Evolutionary conservation across 2,888 invertebrate species (phyloP).

Genomic region (Stenurella melanura): DNA sequence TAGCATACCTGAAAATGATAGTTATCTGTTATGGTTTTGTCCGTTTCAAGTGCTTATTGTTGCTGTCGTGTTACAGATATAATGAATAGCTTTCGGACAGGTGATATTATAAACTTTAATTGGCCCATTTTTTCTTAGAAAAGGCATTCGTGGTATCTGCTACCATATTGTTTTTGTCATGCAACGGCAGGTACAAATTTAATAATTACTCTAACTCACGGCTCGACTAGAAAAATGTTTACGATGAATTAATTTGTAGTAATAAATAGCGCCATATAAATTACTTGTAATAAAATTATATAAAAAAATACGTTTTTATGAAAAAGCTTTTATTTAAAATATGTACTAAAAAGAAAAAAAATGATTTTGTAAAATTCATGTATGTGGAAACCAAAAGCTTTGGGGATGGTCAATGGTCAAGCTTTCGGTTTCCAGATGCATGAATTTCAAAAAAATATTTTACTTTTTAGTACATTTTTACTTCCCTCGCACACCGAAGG

Average conservation of each 20-base stretch:
- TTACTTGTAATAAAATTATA: no score
- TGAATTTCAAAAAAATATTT: no score
- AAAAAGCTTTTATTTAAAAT: no score
- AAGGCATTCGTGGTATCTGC: constrained; percentile 29
- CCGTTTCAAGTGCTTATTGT: constrained; percentile 47
- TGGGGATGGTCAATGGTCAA: no score
- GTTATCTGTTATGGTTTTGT: constrained; percentile 58
- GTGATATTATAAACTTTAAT: constrained; percentile 49
- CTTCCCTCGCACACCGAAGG: no score
- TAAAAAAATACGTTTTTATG: no score
- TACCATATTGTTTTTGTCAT: constrained; percentile 24
- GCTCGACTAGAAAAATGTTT: neutral
- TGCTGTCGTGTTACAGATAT: constrained; percentile 40
- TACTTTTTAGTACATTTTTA: no score
- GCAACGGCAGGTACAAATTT: constrained; percentile 14
- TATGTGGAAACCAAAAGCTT: no score
- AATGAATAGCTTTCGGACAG: constrained; percentile 46
- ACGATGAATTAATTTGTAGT: neutral
- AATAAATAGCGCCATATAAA: no score
- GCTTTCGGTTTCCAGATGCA: no score
- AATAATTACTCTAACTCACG: constrained; percentile 7
- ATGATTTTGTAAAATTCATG: no score
- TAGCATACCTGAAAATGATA: constrained; percentile 60
- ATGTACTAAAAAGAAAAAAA: no score
- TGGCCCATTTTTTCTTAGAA: constrained; percentile 46